Conservation (phyloP, 2,797 vertebrate species). For the Hemitrygon akajei region DNA sequence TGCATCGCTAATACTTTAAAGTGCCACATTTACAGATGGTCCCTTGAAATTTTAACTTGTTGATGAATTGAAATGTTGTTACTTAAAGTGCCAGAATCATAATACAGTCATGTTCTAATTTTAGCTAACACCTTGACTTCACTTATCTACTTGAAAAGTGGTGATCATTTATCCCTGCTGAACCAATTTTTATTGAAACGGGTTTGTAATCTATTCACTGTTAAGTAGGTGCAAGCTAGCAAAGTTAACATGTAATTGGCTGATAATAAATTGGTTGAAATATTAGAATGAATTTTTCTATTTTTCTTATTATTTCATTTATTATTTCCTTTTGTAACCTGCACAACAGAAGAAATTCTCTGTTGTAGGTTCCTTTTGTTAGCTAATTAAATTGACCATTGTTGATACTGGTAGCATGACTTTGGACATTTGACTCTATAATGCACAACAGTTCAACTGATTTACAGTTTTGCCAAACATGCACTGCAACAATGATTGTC, state of each 20-base stretch:
- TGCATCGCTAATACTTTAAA: not conserved
- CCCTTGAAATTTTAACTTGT: conserved; percentile 31
- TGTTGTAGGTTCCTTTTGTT: no score
- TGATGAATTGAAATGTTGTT: conserved; percentile 30
- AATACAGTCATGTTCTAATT: conserved; percentile 8
- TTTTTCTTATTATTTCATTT: no score
- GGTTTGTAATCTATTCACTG: not conserved
- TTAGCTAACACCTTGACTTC: not conserved
- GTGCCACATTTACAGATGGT: conserved; percentile 29
- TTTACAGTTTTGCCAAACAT: no score
- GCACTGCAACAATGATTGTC: no score
- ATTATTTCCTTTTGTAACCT: no score
- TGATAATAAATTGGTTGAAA: no score
- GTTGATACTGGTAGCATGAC: no score
- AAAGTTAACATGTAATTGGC: not conserved
- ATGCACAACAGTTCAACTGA: no score
- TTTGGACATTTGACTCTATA: no score
- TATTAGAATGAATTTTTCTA: no score
- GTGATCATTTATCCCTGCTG: not conserved
- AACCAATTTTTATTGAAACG: not conserved
- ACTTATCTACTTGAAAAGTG: not conserved
- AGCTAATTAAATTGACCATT: no score
- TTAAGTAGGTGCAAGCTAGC: not conserved
- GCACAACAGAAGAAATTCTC: no score
- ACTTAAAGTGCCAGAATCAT: conserved; percentile 19